A percentile compares a stretch with the other conserved stretches of the same genome.
phyloP scores from a whole-genome alignment of 2,797 vertebrate genomes.

The Podarcis siculus region DNA sequence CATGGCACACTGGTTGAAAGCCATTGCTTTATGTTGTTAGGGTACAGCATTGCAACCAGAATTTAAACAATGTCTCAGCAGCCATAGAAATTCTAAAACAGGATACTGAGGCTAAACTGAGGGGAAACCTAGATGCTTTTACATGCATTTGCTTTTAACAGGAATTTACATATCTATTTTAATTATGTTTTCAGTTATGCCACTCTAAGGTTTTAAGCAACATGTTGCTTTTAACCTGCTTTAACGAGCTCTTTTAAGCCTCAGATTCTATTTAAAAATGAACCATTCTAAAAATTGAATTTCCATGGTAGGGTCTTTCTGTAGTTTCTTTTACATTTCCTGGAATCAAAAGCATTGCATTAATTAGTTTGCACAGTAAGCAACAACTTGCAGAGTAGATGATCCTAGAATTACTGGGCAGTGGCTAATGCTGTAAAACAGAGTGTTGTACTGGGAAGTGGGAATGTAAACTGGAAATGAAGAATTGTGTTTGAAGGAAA shows the following conservation, averaged over 20 bases:
- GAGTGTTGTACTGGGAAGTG: background rate
- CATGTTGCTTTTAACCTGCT: background rate
- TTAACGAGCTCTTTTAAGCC: background rate
- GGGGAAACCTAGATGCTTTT: background rate
- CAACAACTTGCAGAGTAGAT: background rate
- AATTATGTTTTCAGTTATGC: too few relatives aligned
- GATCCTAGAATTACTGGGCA: background rate
- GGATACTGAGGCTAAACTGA: background rate
- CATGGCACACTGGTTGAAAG: too few relatives aligned
- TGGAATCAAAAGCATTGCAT: background rate
- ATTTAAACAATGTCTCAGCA: background rate
- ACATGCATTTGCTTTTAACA: too few relatives aligned
- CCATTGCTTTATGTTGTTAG: background rate
- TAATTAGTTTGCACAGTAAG: background rate
- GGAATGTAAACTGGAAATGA: conserved; percentile 24
- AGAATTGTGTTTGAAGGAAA: conserved; percentile 16
- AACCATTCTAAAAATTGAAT: background rate
- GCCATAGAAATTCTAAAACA: background rate
- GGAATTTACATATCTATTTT: too few relatives aligned
- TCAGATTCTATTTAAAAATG: background rate
- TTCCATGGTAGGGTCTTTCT: background rate
- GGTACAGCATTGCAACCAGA: background rate
- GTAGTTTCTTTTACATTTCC: background rate
- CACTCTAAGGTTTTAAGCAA: background rate
- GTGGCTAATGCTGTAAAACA: background rate